A percentile compares a stretch with the other conserved stretches of the same genome.
These are phyloP conservation scores for Drosophila subpulchrella DNA, from an alignment of 1,140 invertebrate genomes.

Conservation along the genomic window DNA sequence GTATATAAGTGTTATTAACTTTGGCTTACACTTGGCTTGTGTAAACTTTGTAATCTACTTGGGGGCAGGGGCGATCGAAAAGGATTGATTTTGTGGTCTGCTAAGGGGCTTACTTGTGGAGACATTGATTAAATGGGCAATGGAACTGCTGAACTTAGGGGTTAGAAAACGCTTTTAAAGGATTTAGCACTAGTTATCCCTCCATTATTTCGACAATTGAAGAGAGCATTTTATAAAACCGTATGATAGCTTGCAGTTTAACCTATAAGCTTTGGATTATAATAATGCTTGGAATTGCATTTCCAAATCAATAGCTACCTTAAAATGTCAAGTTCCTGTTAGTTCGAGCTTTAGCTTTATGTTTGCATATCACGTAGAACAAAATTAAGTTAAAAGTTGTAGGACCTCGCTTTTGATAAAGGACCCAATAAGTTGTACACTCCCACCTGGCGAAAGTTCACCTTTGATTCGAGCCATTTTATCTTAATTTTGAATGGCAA, in stretches of 20 bases:
- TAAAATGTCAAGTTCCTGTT: too few species aligned
- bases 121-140: background rate
- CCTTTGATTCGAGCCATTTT: constrained; percentile 20
- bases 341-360: too few species aligned
- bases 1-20: constrained; percentile 56
- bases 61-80: background rate
- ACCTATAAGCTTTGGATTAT: too few species aligned
- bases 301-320: too few species aligned
- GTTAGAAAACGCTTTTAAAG: background rate
- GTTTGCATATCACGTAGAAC: too few species aligned
- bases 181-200: background rate
- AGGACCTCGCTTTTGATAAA: background rate
- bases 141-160: background rate
- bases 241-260: too few species aligned
- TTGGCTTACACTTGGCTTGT: constrained; percentile 65
- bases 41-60: constrained; percentile 62
- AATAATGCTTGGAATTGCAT: too few species aligned
- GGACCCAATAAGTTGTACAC: background rate
- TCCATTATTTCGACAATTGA: too few species aligned
- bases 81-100: constrained; percentile 22
- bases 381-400: too few species aligned
- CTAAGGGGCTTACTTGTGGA: background rate
- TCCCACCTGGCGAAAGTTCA: background rate
- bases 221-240: too few species aligned
- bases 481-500: constrained; percentile 10